A percentile compares a stretch with the other conserved stretches of the same genome.
Conservation (phyloP, 2,888 invertebrate species). For the Zele albiditarsus region DNA sequence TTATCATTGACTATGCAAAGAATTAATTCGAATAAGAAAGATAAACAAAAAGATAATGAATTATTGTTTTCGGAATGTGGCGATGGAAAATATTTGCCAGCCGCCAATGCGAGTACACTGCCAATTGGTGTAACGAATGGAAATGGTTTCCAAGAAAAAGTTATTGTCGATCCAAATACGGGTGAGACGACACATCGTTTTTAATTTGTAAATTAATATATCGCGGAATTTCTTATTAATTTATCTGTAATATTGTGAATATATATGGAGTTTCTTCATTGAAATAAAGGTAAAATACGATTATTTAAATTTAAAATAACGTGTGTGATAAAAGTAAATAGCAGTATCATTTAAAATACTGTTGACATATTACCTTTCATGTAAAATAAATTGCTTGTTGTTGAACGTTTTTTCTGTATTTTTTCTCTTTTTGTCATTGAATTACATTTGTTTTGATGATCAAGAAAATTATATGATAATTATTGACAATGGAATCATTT, state of each 20-base stretch:
- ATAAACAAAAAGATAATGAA: slow-evolving; percentile 54
- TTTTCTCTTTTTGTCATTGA: background rate
- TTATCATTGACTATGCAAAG: slow-evolving; percentile 61
- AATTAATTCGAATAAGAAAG: slow-evolving; percentile 49
- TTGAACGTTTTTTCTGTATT: background rate
- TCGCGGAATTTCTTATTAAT: slow-evolving; percentile 6
- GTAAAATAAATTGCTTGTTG: slow-evolving; percentile 50
- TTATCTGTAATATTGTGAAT: slow-evolving; percentile 11
- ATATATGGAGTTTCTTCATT: background rate
- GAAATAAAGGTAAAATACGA: background rate
- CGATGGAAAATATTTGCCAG: slow-evolving; percentile 63
- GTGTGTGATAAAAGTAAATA: background rate
- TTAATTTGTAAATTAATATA: slow-evolving; percentile 23
- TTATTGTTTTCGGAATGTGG: slow-evolving; percentile 62
- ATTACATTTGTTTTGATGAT: slow-evolving; percentile 12
- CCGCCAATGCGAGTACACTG: slow-evolving; percentile 48
- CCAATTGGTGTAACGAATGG: slow-evolving; percentile 46
- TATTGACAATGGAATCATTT: background rate
- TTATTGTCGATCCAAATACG: slow-evolving; percentile 67
- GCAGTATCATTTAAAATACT: slow-evolving; percentile 9
- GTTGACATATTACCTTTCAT: slow-evolving; percentile 9
- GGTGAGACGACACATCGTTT: slow-evolving; percentile 63
- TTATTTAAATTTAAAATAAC: slow-evolving; percentile 12
- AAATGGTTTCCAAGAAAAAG: slow-evolving; percentile 58
- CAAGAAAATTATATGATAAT: slow-evolving; percentile 1